Evolutionary conservation across 2,113 vertebrate species (phyloP), one percentile per base, ranked within the genome.

Genomic region (Rissa tridactyla): DNA sequence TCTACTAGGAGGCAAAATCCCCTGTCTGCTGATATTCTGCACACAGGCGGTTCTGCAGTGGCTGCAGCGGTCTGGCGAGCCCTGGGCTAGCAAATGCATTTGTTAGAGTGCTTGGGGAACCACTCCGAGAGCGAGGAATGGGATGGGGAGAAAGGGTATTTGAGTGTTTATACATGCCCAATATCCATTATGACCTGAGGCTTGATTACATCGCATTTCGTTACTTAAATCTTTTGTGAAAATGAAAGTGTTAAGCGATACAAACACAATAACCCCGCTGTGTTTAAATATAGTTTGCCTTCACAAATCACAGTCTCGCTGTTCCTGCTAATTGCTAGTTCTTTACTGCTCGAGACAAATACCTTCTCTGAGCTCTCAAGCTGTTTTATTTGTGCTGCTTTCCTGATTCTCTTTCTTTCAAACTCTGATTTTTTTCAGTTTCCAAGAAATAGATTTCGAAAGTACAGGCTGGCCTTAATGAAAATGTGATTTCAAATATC

Each of bases 211-310:
- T 46, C 65, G 68, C 6, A 64, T 64, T 88, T 87, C 7, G 2
- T 65, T 94, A 73, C 26, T 94, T 87, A 91, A 46, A 64, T 54
- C 29, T 69, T 88, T 38, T 79, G 66, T 76, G 76, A 80, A 94
- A 92, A 75, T n/a, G 13, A 42, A 77, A 77, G 49, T 13, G 18
- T 80, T 93, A 83, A 86, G 68, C 29, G 7, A 82, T 46, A 49
- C 61, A 61, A 93, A 72, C 52, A 80, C 38, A 91, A 25, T 58
- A 88, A 54, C 25, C 75, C 75, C 3, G 12, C 58, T 68, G 71
- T 60, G 85, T 55, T 90, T 90, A 96, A 96, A 68, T 83, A 90
- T 15, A 85, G 92, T 80, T 95, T 96, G n/a, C 27, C 61, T 92
- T 90, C 54, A 81, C 69, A 94, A 96, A 82, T 89, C 92, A 52